Conservation (phyloP, 2,113 vertebrate genomes). For the Sinocyclocheilus anshuiensis region DNA sequence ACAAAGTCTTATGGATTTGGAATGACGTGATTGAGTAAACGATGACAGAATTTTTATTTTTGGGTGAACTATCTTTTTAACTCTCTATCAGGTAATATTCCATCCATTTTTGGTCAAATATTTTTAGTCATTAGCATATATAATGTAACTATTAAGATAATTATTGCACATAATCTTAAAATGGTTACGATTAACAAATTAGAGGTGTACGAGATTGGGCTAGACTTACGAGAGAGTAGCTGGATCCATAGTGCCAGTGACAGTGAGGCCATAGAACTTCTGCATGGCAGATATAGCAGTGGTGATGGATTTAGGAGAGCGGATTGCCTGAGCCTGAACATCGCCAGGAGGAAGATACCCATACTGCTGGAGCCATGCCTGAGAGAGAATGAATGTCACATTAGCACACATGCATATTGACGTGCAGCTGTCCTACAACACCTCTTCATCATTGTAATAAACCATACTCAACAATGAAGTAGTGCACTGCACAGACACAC, state of each 20-base stretch:
- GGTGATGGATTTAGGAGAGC: slow-evolving; percentile 82
- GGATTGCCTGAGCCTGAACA: slow-evolving; percentile 83
- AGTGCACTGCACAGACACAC: background rate
- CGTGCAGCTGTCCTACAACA: background rate
- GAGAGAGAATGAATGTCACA: slow-evolving; percentile 41
- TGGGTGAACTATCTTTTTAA: no score
- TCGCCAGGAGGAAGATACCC: slow-evolving; percentile 92
- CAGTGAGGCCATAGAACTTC: slow-evolving; percentile 84
- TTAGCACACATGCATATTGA: background rate
- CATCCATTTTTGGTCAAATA: background rate
- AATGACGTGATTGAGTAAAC: no score
- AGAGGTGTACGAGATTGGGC: background rate
- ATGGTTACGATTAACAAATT: no score
- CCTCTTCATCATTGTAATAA: background rate
- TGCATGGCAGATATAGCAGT: slow-evolving; percentile 87
- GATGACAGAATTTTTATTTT: no score
- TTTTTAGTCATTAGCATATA: background rate
- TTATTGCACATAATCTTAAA: no score
- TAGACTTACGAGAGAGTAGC: slow-evolving; percentile 81
- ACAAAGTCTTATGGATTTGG: no score
- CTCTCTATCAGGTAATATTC: background rate
- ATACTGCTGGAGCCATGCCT: slow-evolving; percentile 92
- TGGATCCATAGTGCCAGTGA: slow-evolving; percentile 81
- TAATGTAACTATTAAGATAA: no score
- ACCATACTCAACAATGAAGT: background rate